phyloP scores from a whole-genome alignment of 2,888 invertebrate species.

The Clepsis dumicolana region DNA sequence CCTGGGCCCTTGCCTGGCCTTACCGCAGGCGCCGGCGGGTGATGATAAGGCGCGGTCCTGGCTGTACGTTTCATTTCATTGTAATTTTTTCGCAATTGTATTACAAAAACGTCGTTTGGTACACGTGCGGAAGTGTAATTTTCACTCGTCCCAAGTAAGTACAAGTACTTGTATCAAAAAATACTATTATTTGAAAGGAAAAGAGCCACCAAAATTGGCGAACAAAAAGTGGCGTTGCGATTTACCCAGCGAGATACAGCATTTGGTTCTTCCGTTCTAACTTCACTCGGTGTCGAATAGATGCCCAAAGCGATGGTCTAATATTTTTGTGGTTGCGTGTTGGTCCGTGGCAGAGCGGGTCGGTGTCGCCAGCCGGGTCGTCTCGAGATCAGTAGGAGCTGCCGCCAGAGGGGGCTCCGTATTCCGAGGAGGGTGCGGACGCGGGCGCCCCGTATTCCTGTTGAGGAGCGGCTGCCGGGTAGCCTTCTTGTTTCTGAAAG shows the following conservation, averaged over 20 bases:
- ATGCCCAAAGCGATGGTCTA: not conserved
- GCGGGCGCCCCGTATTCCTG: slow-evolving; percentile 81
- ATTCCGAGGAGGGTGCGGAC: slow-evolving; percentile 84
- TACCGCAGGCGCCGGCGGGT: no score
- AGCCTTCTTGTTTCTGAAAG: slow-evolving; percentile 87
- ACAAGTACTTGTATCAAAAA: no score
- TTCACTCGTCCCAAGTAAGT: no score
- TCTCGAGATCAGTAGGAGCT: slow-evolving; percentile 55
- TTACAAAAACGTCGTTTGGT: no score
- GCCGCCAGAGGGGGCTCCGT: slow-evolving; percentile 85
- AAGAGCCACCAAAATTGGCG: not conserved
- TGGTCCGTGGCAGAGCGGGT: slow-evolving; percentile 46
- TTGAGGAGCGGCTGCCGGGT: slow-evolving; percentile 77
- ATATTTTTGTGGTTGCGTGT: slow-evolving; percentile 2
- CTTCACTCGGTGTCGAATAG: not conserved
- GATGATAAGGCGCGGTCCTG: no score
- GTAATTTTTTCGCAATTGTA: no score
- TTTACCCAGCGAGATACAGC: not conserved
- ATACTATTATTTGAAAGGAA: not conserved
- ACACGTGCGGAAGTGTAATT: no score
- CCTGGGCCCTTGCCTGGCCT: no score
- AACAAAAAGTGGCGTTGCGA: not conserved
- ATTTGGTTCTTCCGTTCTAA: not conserved
- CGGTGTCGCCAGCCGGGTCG: slow-evolving; percentile 55
- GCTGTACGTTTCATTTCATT: no score